Percentiles rank a stretch among this genome's conserved stretches.
Conservation (phyloP, 2,888 invertebrate genomes). For the Steinernema carpocapsae region DNA sequence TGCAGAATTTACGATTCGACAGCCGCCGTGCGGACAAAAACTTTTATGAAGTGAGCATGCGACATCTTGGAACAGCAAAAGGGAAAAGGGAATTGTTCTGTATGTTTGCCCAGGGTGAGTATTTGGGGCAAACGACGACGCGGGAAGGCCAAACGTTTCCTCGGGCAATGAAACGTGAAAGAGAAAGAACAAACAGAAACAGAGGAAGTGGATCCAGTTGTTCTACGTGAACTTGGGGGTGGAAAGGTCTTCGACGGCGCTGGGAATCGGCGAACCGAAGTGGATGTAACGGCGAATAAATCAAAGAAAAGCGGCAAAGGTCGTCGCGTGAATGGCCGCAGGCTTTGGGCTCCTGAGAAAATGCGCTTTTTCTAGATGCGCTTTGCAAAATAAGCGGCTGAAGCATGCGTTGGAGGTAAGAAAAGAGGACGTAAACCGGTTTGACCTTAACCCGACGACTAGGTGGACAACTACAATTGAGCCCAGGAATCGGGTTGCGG, state of each 20-base stretch:
- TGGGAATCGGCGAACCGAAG: not conserved
- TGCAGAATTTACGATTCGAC: not conserved
- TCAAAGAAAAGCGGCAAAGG: too few species aligned
- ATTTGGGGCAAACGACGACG: constrained; percentile 26
- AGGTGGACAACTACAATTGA: too few species aligned
- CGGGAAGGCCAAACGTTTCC: constrained; percentile 23
- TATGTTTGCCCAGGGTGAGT: constrained; percentile 23
- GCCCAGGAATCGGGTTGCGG: not conserved
- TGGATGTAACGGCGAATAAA: too few species aligned
- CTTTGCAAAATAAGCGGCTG: too few species aligned
- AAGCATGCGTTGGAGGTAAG: too few species aligned
- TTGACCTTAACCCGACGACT: too few species aligned
- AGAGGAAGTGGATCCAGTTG: not conserved
- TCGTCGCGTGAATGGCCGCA: too few species aligned
- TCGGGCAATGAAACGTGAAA: constrained; percentile 27
- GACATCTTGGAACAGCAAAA: not conserved
- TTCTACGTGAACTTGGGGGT: not conserved
- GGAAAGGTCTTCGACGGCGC: not conserved
- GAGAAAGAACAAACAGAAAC: constrained; percentile 13
- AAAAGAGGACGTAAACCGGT: too few species aligned
- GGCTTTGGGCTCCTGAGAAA: too few species aligned
- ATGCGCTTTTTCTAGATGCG: too few species aligned
- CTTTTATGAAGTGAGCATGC: not conserved
- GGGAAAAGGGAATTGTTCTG: not conserved
- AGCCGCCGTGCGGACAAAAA: not conserved